These are phyloP conservation scores for Sylvilagus floridanus DNA, from an alignment of 2,797 vertebrate species.

Conservation along the genomic window DNA sequence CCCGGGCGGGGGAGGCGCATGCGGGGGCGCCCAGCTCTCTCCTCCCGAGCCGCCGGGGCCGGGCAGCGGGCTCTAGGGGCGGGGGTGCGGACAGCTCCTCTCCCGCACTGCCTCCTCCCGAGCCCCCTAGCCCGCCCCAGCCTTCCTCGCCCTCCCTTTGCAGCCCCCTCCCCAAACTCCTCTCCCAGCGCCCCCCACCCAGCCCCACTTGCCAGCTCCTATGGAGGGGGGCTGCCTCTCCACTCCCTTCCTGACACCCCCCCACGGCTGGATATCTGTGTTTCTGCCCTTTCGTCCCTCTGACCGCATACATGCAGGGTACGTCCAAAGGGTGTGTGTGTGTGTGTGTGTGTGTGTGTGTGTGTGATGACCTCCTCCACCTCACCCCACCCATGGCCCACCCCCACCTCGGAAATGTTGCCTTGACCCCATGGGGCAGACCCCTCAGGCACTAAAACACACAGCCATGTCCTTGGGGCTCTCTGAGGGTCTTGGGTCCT, in stretches of 20 bases:
- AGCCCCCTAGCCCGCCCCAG: not conserved
- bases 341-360: no score
- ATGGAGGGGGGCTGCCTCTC: no score
- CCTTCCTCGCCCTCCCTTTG: not conserved
- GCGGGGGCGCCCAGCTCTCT: not conserved
- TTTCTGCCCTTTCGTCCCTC: no score
- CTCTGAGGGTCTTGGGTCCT: not conserved
- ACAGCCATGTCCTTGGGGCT: not conserved
- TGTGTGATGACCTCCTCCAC: not conserved
- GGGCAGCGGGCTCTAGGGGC: not conserved
- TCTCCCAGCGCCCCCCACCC: no score
- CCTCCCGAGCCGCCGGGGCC: not conserved
- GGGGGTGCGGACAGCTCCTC: not conserved
- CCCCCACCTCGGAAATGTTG: not conserved
- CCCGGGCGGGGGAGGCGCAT: not conserved
- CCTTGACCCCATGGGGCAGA: not conserved
- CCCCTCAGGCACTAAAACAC: not conserved
- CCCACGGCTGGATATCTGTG: no score
- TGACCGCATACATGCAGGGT: accelerated
- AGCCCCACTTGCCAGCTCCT: no score
- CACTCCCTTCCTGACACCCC: not conserved
- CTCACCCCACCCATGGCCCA: not conserved
- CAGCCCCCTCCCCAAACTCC: no score
- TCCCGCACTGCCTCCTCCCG: not conserved
- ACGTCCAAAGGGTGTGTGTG: not conserved